A percentile compares a stretch with the other conserved stretches of the same genome.
These are phyloP conservation scores for Takifugu rubripes DNA, from an alignment of 2,797 vertebrate species.

Conservation along the genomic window DNA sequence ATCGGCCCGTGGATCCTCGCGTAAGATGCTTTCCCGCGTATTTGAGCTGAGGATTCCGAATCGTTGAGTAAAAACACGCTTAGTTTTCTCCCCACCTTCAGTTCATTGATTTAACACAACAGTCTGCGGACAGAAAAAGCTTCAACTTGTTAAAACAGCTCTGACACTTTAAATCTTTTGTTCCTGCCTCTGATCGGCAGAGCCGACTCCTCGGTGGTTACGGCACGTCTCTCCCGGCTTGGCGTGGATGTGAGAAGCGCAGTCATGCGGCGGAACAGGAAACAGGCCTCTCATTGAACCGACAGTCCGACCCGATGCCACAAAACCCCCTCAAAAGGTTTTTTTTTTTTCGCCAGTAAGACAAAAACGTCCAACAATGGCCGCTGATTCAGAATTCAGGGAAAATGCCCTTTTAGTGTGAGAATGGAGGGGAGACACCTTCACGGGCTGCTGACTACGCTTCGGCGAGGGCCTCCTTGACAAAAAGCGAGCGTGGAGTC, in stretches of 20 bases:
- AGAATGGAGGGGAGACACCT: slow-evolving; percentile 87
- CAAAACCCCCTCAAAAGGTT: slow-evolving; percentile 45
- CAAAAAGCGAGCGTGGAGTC: slow-evolving; percentile 64
- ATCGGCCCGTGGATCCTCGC: slow-evolving; percentile 19
- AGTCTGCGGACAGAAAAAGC: too few relatives aligned
- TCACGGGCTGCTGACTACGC: slow-evolving; percentile 93
- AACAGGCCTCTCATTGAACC: slow-evolving; percentile 71
- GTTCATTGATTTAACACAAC: too few relatives aligned
- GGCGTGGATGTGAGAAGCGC: slow-evolving; percentile 77
- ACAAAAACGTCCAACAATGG: slow-evolving; percentile 43
- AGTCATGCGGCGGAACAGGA: slow-evolving; percentile 85
- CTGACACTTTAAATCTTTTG: too few relatives aligned
- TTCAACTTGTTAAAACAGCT: too few relatives aligned
- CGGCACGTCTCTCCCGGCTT: slow-evolving; percentile 57
- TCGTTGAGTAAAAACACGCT: too few relatives aligned
- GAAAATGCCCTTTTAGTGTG: slow-evolving; percentile 82
- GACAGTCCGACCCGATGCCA: slow-evolving; percentile 46
- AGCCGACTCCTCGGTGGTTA: too few relatives aligned
- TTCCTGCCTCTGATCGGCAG: too few relatives aligned
- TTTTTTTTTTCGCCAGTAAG: slow-evolving; percentile 59
- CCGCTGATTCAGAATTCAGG: slow-evolving; percentile 69
- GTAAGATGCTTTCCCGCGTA: too few relatives aligned
- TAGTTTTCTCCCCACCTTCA: too few relatives aligned
- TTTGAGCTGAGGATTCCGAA: too few relatives aligned
- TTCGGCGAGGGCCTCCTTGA: slow-evolving; percentile 80